These are phyloP conservation scores for Tupiocoris notatus DNA, from an alignment of 2,888 invertebrate genomes.

Conservation along the genomic window DNA sequence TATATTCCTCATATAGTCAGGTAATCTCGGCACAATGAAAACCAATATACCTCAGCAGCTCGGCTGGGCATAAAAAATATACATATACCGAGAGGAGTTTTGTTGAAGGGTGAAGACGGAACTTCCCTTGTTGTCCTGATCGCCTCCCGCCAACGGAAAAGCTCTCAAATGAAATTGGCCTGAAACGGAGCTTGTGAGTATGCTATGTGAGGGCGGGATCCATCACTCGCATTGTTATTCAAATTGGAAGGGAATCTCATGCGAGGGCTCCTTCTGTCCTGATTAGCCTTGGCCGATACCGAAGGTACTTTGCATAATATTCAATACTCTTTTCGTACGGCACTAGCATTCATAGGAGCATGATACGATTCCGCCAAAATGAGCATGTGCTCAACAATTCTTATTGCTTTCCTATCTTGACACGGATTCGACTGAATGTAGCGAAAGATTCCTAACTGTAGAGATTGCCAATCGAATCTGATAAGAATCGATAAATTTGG, in stretches of 20 bases:
- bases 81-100: not conserved
- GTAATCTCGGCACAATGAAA: constrained; percentile 39
- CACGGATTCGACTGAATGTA: too few species aligned
- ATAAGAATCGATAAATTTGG: too few species aligned
- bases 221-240: constrained; percentile 45
- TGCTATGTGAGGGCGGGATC: constrained; percentile 7
- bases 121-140: not conserved
- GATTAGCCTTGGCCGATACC: constrained; percentile 42
- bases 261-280: constrained; percentile 20
- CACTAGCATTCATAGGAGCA: not conserved
- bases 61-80: constrained; percentile 22
- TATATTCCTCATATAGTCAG: constrained; percentile 38
- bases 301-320: constrained; percentile 46
- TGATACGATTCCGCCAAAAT: not conserved
- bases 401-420: not conserved
- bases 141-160: not conserved
- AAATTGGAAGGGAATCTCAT: constrained; percentile 22
- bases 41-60: constrained; percentile 31
- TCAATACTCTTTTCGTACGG: constrained; percentile 36
- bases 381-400: constrained; percentile 1
- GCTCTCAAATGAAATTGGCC: constrained; percentile 40
- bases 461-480: not conserved
- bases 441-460: too few species aligned
- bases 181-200: constrained; percentile 2
- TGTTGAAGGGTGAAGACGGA: not conserved